Evolutionary conservation across 2,888 invertebrate genomes (phyloP), one percentile per base, ranked within the genome.

Genomic region (Bedellia somnulentella): DNA sequence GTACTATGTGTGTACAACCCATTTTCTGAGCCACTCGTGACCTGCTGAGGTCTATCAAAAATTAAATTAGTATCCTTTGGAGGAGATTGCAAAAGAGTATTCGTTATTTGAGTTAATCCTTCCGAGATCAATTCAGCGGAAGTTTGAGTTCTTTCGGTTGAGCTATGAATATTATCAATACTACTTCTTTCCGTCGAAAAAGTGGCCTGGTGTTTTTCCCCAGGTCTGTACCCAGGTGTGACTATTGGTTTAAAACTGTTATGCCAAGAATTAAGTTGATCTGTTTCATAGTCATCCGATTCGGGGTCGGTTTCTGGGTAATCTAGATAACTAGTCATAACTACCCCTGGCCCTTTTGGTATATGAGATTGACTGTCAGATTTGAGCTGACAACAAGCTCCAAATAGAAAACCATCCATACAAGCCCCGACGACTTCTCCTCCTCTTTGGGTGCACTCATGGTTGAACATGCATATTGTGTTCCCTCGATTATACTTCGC

Each of bases 401-500:
- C 93, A 47, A 93, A 93, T n/a, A 91, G 78, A 54, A 91, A 91
- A 0, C 93, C 91, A 47, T 93, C 93, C 86, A 93, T 90, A 50
- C 93, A 94, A 1, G 93, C 87, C 0, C 93, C 92, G 0, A 93
- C 89, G 0, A 40, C 92, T 51, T 87, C 83, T 0, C 93, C 93
- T 0, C 82, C 83, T 37, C 89, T 75, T 42, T 86, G 85, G 1
- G 79, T 77, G 52, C 93, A 93, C 53, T 93, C 92, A 49, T 91
- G 90, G 64, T 93, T 93, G 75, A 93, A 94, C 93, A 93, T 93
- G 62, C 93, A 93, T 47, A 91, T 85, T 22, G 87, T 88, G 23
- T 85, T 85, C 1, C 87, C 86, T 42, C 78, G 73, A 44, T 83
- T 81, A 25, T 79, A 75, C 40, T 73, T 78, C 12, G 83, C 70